Evolutionary conservation across 2,888 invertebrate species (phyloP).

Genomic region (Drosophila paranaensis): DNA sequence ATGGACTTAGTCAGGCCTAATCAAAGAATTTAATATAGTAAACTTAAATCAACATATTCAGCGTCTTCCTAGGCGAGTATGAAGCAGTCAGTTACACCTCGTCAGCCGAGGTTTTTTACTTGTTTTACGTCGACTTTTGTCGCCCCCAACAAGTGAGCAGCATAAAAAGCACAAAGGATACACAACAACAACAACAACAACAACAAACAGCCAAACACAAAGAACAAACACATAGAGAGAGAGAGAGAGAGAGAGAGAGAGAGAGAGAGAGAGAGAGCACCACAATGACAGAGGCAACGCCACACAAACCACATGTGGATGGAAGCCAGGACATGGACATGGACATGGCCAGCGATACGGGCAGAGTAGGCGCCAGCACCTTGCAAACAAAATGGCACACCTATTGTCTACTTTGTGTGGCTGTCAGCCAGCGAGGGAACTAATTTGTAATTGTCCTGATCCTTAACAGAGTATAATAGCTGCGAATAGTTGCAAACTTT

Average conservation of each 20-base stretch:
- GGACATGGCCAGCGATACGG: constrained; percentile 16
- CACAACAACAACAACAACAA: constrained; percentile 19
- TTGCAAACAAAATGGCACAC: constrained; percentile 45
- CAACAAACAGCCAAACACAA: constrained; percentile 46
- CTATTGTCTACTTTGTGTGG: constrained; percentile 57
- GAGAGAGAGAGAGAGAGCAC: neutral
- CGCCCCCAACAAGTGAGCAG: constrained; percentile 53
- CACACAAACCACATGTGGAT: constrained; percentile 11
- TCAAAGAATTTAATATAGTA: no score
- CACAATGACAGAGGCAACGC: constrained; percentile 1
- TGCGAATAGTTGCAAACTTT: neutral
- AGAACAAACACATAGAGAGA: constrained; percentile 4
- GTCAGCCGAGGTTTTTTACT: neutral
- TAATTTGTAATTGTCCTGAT: constrained; percentile 19
- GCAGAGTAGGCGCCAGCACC: constrained; percentile 16
- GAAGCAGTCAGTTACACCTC: neutral
- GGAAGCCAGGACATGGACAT: constrained; percentile 3
- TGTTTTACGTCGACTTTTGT: constrained; percentile 33
- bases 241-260: neutral
- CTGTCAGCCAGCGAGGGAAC: constrained; percentile 10
- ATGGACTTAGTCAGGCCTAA: no score
- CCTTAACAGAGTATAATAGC: neutral
- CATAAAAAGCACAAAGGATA: constrained; percentile 55
- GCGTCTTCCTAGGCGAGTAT: neutral
- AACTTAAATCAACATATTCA: no score